Conservation (phyloP, 2,888 invertebrate genomes). For the Tuta absoluta region DNA sequence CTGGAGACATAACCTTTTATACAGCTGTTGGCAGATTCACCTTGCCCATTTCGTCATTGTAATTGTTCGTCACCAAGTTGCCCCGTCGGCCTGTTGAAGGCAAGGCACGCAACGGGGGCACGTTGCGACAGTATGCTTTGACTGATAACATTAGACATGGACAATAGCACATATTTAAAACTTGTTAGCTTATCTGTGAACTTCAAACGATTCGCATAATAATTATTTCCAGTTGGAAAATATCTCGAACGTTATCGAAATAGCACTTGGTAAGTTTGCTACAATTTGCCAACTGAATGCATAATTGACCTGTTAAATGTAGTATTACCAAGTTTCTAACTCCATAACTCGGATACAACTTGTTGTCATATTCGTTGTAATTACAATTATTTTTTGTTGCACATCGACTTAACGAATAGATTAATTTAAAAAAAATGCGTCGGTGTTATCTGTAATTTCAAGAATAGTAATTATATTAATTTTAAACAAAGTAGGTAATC, state of each 20-base stretch:
- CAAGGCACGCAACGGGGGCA: slow-evolving; percentile 71
- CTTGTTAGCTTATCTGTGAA: neutral
- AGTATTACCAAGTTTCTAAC: no score
- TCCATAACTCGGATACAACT: no score
- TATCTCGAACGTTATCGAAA: neutral
- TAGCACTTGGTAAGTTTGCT: neutral
- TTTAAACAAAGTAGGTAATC: no score
- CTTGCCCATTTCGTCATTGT: slow-evolving; percentile 75
- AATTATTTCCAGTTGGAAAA: neutral
- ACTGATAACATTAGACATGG: slow-evolving; percentile 47
- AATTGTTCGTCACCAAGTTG: slow-evolving; percentile 45
- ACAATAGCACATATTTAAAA: slow-evolving; percentile 7
- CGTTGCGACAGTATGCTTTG: slow-evolving; percentile 58
- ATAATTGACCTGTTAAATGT: no score
- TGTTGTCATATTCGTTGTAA: no score
- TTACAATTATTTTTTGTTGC: no score
- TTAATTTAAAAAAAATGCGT: no score
- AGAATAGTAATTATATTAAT: no score
- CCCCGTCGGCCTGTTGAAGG: slow-evolving; percentile 57
- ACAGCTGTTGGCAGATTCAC: slow-evolving; percentile 70
- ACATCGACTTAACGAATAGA: no score
- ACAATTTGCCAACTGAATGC: neutral
- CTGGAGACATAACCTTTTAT: slow-evolving; percentile 74
- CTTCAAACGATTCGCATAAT: neutral
- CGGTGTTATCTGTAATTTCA: no score